Conservation (phyloP, 2,888 invertebrate genomes). For the Dromius quadrimaculatus region DNA sequence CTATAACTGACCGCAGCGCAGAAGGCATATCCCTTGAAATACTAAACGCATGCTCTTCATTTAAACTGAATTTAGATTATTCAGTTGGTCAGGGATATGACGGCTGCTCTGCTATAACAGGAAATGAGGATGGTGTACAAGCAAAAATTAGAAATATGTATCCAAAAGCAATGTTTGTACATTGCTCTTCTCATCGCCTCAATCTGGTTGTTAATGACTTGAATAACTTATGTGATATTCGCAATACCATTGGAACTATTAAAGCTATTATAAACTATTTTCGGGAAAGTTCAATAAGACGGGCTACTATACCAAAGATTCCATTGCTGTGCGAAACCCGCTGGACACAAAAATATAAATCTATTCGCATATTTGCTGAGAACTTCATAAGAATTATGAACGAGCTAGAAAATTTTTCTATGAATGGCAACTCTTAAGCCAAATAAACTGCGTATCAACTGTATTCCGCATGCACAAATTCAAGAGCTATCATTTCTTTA, state of each 20-base stretch:
- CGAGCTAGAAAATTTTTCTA: too few species aligned
- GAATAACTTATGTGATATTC: not conserved
- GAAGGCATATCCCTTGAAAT: not conserved
- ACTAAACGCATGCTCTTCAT: too few species aligned
- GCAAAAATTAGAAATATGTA: slow-evolving; percentile 11
- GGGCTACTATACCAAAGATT: not conserved
- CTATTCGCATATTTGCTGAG: too few species aligned
- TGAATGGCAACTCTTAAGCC: too few species aligned
- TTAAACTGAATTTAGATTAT: slow-evolving; percentile 33
- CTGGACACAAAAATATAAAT: not conserved
- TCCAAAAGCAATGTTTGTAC: slow-evolving; percentile 27
- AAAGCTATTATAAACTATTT: not conserved
- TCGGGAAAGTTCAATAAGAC: not conserved
- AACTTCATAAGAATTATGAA: too few species aligned
- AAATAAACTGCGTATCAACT: too few species aligned
- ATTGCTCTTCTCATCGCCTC: slow-evolving; percentile 44
- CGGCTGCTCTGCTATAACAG: slow-evolving; percentile 19
- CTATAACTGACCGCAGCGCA: slow-evolving; percentile 47
- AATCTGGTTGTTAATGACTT: slow-evolving; percentile 47
- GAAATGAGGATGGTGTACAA: slow-evolving; percentile 38
- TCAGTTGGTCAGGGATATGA: slow-evolving; percentile 46
- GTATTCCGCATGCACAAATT: too few species aligned
- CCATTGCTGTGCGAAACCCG: not conserved
- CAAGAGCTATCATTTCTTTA: too few species aligned
- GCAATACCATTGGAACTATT: not conserved